Percentiles rank a stretch among this genome's conserved stretches.
phyloP scores from a whole-genome alignment of 2,888 invertebrate genomes.

The Antitype chi region DNA sequence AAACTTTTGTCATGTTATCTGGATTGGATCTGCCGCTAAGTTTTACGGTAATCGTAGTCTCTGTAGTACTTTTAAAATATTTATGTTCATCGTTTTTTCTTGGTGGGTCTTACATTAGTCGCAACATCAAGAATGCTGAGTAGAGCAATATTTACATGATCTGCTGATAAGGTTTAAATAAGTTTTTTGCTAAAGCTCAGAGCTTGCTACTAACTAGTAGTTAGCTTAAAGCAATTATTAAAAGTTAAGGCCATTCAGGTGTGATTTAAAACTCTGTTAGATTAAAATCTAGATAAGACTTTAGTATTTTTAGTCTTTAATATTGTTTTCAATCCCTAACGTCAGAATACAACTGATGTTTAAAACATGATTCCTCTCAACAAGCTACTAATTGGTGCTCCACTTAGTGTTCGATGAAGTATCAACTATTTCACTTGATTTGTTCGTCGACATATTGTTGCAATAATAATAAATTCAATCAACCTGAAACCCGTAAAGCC shows the following conservation, averaged over 20 bases:
- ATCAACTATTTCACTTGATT: constrained; percentile 40
- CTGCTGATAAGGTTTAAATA: constrained; percentile 56
- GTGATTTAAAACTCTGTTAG: constrained; percentile 24
- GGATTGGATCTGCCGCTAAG: constrained; percentile 82
- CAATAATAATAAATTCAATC: constrained; percentile 55
- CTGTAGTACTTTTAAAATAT: constrained; percentile 74
- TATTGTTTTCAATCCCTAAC: background rate
- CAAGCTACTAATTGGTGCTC: constrained; percentile 43
- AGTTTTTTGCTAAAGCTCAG: constrained; percentile 51
- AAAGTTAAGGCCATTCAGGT: constrained; percentile 4
- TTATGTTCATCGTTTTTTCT: constrained; percentile 77
- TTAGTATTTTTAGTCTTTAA: constrained; percentile 10
- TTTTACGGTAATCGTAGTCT: constrained; percentile 85
- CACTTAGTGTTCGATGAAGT: constrained; percentile 14
- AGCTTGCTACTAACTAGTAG: constrained; percentile 21
- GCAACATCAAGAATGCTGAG: constrained; percentile 64
- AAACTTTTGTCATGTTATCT: constrained; percentile 85
- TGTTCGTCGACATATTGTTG: constrained; percentile 44
- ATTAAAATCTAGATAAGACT: constrained; percentile 20
- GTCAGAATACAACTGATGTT: constrained; percentile 6
- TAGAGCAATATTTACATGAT: constrained; percentile 63
- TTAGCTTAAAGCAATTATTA: constrained; percentile 37
- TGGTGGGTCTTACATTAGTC: constrained; percentile 69
- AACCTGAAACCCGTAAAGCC: constrained; percentile 42
- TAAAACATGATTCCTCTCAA: constrained; percentile 35